These are phyloP conservation scores for Ochropleura plecta DNA, from an alignment of 2,888 invertebrate genomes.

Conservation along the genomic window DNA sequence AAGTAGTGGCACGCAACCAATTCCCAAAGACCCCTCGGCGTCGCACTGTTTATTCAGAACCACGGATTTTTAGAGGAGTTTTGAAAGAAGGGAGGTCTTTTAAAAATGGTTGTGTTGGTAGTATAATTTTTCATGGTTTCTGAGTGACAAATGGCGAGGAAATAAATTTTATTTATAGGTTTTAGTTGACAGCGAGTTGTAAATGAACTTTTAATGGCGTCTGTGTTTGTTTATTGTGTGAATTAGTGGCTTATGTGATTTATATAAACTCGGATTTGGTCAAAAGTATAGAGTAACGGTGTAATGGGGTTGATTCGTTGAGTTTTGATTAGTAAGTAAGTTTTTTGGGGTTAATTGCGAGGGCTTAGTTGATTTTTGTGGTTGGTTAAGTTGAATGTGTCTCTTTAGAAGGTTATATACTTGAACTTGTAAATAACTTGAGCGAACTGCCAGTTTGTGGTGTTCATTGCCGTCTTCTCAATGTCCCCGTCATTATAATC, in stretches of 20 bases:
- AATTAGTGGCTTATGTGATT: slow-evolving; percentile 69
- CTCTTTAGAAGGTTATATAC: background rate
- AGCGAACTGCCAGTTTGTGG: too few relatives aligned
- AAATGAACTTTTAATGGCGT: slow-evolving; percentile 78
- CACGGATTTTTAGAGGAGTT: slow-evolving; percentile 49
- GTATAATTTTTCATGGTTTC: slow-evolving; percentile 76
- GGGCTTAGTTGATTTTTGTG: background rate
- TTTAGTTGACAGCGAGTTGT: slow-evolving; percentile 75
- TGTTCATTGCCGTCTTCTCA: too few relatives aligned
- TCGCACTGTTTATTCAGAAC: slow-evolving; percentile 56
- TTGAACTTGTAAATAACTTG: background rate
- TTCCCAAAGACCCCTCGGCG: slow-evolving; percentile 64
- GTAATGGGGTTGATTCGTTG: slow-evolving; percentile 13
- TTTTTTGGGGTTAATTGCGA: slow-evolving; percentile 30
- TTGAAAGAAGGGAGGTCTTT: slow-evolving; percentile 66
- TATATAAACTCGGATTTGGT: slow-evolving; percentile 56
- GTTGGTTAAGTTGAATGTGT: background rate
- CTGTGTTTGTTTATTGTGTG: slow-evolving; percentile 70
- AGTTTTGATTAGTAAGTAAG: slow-evolving; percentile 21
- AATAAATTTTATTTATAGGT: slow-evolving; percentile 78
- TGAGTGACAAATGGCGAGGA: slow-evolving; percentile 74
- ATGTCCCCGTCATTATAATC: too few relatives aligned
- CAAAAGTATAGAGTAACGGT: slow-evolving; percentile 18
- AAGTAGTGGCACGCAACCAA: slow-evolving; percentile 67
- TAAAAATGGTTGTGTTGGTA: slow-evolving; percentile 60